Percentiles rank a stretch among this genome's conserved stretches.
Conservation (phyloP, 2,888 invertebrate genomes). For the Lasioglossum oenotherae region DNA sequence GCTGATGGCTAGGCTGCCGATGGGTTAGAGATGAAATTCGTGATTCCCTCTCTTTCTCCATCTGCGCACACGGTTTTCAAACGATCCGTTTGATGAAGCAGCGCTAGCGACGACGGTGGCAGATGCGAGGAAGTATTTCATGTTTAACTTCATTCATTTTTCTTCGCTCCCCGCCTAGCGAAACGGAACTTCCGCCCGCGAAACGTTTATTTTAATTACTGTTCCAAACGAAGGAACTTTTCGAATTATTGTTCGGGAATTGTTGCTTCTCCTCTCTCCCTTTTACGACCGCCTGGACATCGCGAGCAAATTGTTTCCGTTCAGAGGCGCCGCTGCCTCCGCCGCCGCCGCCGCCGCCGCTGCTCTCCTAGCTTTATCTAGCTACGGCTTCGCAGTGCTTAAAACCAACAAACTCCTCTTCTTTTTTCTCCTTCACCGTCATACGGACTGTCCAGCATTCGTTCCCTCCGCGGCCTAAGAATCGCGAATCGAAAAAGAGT, state of each 20-base stretch:
- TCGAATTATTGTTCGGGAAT: constrained; percentile 52
- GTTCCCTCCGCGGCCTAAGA: background rate
- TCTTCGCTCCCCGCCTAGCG: constrained; percentile 41
- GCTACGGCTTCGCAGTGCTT: constrained; percentile 2
- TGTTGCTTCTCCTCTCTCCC: constrained; percentile 13
- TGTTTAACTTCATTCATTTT: constrained; percentile 61
- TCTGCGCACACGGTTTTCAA: constrained; percentile 59
- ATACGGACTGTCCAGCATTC: background rate
- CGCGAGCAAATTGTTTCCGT: constrained; percentile 39
- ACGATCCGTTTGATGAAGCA: constrained; percentile 60
- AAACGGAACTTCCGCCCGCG: constrained; percentile 25
- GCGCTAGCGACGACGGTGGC: constrained; percentile 43
- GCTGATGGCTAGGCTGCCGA: constrained; percentile 62
- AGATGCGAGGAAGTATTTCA: constrained; percentile 65
- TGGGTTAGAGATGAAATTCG: constrained; percentile 73
- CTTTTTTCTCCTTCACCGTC: background rate
- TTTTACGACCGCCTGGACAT: constrained; percentile 22
- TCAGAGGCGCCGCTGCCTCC: background rate
- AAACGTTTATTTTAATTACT: constrained; percentile 63
- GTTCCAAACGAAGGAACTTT: constrained; percentile 57
- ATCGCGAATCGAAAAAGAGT: constrained; percentile 18
- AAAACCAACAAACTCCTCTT: background rate
- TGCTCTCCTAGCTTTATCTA: constrained; percentile 36
- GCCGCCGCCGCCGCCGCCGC: background rate
- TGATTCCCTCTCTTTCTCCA: constrained; percentile 59